Base-by-base conservation (phyloP, 1,140 invertebrate species). In the Neodiprion fabricii region DNA sequence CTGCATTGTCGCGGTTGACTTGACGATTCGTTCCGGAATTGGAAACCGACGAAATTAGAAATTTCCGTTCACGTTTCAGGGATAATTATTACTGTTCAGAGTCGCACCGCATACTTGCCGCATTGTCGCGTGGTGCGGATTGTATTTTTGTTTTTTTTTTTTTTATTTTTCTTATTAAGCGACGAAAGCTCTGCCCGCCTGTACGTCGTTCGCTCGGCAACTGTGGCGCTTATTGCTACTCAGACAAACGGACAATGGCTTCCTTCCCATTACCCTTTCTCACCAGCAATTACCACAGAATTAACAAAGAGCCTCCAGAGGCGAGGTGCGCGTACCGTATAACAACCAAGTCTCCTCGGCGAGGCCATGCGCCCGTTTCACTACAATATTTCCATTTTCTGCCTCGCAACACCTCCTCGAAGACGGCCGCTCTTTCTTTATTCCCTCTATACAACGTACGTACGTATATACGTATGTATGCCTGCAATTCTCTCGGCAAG, bases 191-290 rank as follows among this genome's bases (percentile, higher is more conserved):
- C 17, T 21, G 17, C 17, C 17, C 17, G 17, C 17, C 17, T 21
- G 17, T 40, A 1, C 28, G 28, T 40, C 5, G 28, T 40, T 40
- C 28, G 2, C 5, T 40, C 28, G 28, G 28, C 28, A 40, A 40
- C 28, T 40, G 28, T 40, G 28, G 28, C 28, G 28, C 28, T 40
- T 40, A 40, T 40, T 40, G 28, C 28, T 1, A 40, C 53, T 7
- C 8, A 14, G n/a, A 61, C 53, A 17, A 61, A 61, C 53, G n/a
- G n/a, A 61, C 53, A 61, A 61, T 61, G 53, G 53, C 53, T 61
- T 61, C 53, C 53, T 61, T 61, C 53, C 53, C 53, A 61, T 61
- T 61, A 61, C 53, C 53, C 53, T 61, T 61, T 61, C 53, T 61
- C 53, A 61, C 53, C 53, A 61, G 53, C 53, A 61, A 61, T 61